These are phyloP conservation scores for Sebastes steindachneri DNA, from an alignment of 2,797 vertebrate genomes.

Conservation along the genomic window DNA sequence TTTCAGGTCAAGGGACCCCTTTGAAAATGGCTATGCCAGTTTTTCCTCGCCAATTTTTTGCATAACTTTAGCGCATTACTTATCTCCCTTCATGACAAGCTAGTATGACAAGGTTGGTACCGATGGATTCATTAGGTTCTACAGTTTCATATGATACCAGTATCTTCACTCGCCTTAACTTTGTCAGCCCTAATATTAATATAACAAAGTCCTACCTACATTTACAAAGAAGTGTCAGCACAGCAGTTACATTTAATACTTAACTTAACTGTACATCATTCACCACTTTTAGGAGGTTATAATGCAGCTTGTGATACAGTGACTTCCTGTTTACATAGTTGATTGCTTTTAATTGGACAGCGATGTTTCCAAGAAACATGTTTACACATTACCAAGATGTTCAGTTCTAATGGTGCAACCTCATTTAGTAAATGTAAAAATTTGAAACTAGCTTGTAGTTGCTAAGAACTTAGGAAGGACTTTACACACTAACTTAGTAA, in stretches of 20 bases:
- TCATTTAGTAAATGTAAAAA: neutral
- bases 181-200: neutral
- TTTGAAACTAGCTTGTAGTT: neutral
- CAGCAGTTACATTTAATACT: neutral
- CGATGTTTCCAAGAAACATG: neutral
- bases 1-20: too few relatives aligned
- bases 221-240: neutral
- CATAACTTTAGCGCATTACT: rapidly evolving
- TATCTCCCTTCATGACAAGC: too few relatives aligned
- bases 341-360: neutral
- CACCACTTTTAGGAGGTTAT: neutral
- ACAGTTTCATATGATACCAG: too few relatives aligned
- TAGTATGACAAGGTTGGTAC: too few relatives aligned
- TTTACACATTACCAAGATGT: neutral
- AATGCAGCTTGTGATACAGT: neutral
- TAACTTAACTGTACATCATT: neutral
- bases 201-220: too few relatives aligned
- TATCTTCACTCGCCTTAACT: too few relatives aligned
- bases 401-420: neutral
- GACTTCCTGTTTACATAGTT: neutral
- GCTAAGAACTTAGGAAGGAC: neutral
- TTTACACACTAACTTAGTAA: neutral
- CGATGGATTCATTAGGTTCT: too few relatives aligned
- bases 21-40: too few relatives aligned
- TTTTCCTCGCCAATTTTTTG: too few relatives aligned